Evolutionary conservation across 2,888 invertebrate genomes (phyloP), one percentile per base, ranked within the genome.

Genomic region (Drosophila greeni): DNA sequence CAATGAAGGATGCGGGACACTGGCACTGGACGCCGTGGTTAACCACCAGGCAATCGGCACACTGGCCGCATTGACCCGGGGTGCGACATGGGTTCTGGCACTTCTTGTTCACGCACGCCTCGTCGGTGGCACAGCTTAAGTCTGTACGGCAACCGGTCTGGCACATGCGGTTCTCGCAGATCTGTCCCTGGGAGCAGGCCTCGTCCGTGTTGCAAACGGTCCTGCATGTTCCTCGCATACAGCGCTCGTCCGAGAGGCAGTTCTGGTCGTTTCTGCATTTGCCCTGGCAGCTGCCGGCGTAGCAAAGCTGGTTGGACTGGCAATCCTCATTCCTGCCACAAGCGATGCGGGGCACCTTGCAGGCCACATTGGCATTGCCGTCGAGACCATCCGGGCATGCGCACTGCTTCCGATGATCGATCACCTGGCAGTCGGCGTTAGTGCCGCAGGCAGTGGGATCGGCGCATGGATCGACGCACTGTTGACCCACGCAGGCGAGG

Each of bases 11-110:
- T 49, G 91, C 90, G 3, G 95, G 94, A 80, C 97, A 97, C 84
- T 93, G 95, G 85, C 97, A 97, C 84, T 95, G 95, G 0, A 94
- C 93, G 29, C 94, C 93, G 85, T 97, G 97, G 86, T 95, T 95
- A 56, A 93, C 91, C 4, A 96, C 95, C 82, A 92, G 91, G 82
- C 97, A 97, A 53, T 92, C 91, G 18, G 96, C 95, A 86, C 97
- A 97, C 47, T 93, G 91, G 47, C 97, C 97, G 86, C 97, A 97
- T 53, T 93, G 91, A 53, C 91, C 91, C 12, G 90, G 91, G 57
- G 92, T 91, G 74, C 92, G 91, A 83, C 97, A 97, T 9, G 97
- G 96, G 79, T 88, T 93, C 91, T 91, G 92, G 85, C 96, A 96
- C 86, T 95, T 93, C 79, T 94, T 94, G 84, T 93, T 93, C 42